Evolutionary conservation across 2,113 vertebrate genomes (phyloP).

Genomic region (Semnornis frantzii): DNA sequence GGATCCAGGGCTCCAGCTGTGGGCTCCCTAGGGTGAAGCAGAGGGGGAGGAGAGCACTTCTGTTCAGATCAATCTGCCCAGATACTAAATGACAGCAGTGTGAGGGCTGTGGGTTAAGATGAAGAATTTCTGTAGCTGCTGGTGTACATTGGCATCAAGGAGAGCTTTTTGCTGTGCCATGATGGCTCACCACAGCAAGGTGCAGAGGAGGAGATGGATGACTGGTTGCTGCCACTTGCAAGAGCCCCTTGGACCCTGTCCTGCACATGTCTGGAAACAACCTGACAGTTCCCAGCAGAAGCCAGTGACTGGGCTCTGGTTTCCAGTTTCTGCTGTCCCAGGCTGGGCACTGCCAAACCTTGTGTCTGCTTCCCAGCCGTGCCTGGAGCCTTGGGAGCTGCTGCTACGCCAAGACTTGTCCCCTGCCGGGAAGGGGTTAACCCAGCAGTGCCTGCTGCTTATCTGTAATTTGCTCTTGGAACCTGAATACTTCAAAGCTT

Average conservation of each 20-base stretch:
- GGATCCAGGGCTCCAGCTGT: no score
- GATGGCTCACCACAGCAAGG: not conserved
- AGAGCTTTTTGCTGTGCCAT: not conserved
- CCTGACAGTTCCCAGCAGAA: not conserved
- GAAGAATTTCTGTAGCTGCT: not conserved
- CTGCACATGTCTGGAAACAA: fast-evolving
- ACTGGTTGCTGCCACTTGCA: not conserved
- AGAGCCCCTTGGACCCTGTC: not conserved
- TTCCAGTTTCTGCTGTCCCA: not conserved
- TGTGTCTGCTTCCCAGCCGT: not conserved
- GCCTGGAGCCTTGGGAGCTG: not conserved
- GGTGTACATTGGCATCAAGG: not conserved
- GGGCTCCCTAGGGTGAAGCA: no score
- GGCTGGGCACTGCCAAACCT: not conserved
- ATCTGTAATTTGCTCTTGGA: not conserved
- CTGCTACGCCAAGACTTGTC: not conserved
- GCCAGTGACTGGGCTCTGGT: not conserved
- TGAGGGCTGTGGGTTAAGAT: not conserved
- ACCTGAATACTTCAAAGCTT: not conserved
- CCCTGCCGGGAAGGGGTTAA: not conserved
- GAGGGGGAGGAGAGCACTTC: not conserved
- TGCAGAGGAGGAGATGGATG: not conserved
- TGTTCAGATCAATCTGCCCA: not conserved
- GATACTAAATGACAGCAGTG: not conserved
- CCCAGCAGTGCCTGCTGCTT: not conserved